A percentile compares a stretch with the other conserved stretches of the same genome.
Evolutionary conservation across 2,797 vertebrate genomes (phyloP).

Genomic region (Emydoidea blandingii): DNA sequence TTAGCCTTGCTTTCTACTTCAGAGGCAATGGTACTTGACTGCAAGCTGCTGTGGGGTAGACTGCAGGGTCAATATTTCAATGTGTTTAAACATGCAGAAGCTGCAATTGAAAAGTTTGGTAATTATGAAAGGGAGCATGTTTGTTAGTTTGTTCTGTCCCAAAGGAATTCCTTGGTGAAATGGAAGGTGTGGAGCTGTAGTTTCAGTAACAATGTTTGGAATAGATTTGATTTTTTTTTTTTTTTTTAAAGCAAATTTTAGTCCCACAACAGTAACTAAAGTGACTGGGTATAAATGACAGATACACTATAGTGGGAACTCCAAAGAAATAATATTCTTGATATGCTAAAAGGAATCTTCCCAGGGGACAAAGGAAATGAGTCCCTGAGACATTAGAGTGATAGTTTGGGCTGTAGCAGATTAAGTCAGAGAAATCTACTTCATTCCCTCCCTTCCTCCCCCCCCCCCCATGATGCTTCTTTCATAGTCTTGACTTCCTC

Average conservation of each 20-base stretch:
- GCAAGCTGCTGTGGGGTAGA: slow-evolving; percentile 20
- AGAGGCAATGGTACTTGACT: background rate
- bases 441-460: background rate
- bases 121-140: background rate
- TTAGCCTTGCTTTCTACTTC: slow-evolving; percentile 53
- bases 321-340: background rate
- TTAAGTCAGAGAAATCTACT: background rate
- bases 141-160: background rate
- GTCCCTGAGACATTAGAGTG: background rate
- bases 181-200: background rate
- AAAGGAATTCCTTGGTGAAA: background rate
- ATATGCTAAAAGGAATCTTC: background rate
- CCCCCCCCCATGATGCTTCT: background rate
- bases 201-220: background rate
- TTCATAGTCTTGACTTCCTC: background rate
- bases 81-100: slow-evolving; percentile 48
- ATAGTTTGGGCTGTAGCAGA: background rate
- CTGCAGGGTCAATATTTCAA: slow-evolving; percentile 4
- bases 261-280: background rate
- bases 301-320: rapidly evolving
- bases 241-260: background rate
- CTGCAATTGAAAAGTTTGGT: slow-evolving; percentile 34
- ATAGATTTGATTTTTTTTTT: rapidly evolving
- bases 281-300: background rate
- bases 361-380: background rate